Conservation (phyloP, 2,888 invertebrate species). For the Auanema freiburgensis region DNA sequence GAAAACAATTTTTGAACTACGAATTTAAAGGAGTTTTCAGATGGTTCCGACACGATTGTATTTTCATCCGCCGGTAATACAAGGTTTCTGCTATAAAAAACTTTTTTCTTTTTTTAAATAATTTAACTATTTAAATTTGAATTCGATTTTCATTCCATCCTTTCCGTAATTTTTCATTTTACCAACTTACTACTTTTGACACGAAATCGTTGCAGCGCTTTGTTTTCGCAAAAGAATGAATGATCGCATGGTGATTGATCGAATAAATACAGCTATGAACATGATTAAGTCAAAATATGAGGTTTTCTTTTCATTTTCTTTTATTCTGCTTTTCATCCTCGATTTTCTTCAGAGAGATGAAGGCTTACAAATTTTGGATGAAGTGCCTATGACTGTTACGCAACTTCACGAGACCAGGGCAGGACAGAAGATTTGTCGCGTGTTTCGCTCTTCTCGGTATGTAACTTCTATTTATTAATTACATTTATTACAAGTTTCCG, state of each 20-base stretch:
- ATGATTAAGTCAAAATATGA: conserved; percentile 13
- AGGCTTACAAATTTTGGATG: conserved; percentile 13
- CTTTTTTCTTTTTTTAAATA: too few relatives aligned
- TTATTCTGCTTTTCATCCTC: background rate
- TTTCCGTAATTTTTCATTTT: too few relatives aligned
- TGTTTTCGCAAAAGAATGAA: background rate
- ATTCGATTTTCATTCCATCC: too few relatives aligned
- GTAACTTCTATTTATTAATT: background rate
- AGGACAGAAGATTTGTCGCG: conserved; percentile 11
- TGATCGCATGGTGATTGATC: background rate
- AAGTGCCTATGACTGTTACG: conserved; percentile 15
- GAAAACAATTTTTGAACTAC: conserved; percentile 7
- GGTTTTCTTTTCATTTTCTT: conserved; percentile 6
- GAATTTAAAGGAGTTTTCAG: conserved; percentile 6
- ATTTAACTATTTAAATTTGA: too few relatives aligned
- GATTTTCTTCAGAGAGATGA: conserved; percentile 16
- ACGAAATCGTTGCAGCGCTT: too few relatives aligned
- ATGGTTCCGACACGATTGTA: background rate
- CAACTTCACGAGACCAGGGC: conserved; percentile 8
- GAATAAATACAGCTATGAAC: conserved; percentile 3
- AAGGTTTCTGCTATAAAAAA: too few relatives aligned
- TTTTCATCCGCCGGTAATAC: too few relatives aligned
- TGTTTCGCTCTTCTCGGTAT: conserved; percentile 18
- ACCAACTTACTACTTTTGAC: too few relatives aligned
- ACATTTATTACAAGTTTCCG: background rate